Evolutionary conservation across 1,140 invertebrate genomes (phyloP).

Genomic region (Drosophila serrata): DNA sequence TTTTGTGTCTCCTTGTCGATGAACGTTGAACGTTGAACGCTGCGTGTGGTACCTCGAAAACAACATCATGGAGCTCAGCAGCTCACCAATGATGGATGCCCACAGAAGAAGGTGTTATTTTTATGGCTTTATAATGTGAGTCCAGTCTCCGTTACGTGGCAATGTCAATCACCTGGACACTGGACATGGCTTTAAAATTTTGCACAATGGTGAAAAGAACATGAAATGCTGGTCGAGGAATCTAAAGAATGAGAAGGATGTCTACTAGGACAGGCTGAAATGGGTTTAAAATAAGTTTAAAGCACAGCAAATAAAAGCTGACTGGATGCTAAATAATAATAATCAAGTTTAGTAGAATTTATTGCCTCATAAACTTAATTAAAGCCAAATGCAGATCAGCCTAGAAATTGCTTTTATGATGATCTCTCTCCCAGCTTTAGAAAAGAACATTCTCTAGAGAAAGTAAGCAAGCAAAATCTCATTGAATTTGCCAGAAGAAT

Average conservation of each 20-base stretch:
- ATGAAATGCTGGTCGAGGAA: constrained; percentile 9
- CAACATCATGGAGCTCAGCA: constrained; percentile 17
- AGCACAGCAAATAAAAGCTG: neutral
- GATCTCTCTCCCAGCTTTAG: neutral
- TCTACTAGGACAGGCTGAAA: neutral
- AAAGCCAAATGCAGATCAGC: neutral
- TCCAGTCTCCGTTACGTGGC: constrained; percentile 50
- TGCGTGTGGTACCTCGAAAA: constrained; percentile 68
- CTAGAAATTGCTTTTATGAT: neutral
- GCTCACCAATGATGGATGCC: constrained; percentile 42
- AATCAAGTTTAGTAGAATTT: neutral
- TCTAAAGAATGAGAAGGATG: constrained; percentile 20
- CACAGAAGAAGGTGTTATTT: constrained; percentile 68
- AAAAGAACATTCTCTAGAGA: constrained; percentile 6
- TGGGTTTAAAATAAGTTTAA: neutral
- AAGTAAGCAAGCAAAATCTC: constrained; percentile 14
- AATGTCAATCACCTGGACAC: constrained; percentile 61
- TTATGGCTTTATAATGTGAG: constrained; percentile 76
- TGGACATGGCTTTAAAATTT: constrained; percentile 45
- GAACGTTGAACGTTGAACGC: constrained; percentile 35
- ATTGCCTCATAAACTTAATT: neutral
- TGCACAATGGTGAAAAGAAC: constrained; percentile 37
- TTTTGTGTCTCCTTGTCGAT: constrained; percentile 41
- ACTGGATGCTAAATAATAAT: neutral
- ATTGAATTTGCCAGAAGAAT: constrained; percentile 24